Evolutionary conservation across 2,888 invertebrate species (phyloP).

Genomic region (Microplitis manilae): DNA sequence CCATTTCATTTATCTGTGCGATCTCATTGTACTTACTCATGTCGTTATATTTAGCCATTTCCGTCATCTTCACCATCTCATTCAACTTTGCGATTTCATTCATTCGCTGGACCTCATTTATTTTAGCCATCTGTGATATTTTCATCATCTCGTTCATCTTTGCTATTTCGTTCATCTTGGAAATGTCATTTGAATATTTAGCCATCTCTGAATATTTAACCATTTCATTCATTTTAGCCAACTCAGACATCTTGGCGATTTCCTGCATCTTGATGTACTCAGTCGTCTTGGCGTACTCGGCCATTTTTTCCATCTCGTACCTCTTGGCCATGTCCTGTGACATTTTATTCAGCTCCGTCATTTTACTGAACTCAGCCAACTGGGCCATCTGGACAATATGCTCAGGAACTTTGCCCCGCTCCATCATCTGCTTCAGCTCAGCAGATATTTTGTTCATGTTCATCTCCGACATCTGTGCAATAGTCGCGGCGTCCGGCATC

Average conservation of each 20-base stretch:
- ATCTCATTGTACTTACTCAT: conserved; percentile 64
- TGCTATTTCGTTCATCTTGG: conserved; percentile 66
- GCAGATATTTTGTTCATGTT: conserved; percentile 71
- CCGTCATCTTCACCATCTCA: conserved; percentile 70
- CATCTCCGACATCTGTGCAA: conserved; percentile 69
- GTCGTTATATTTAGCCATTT: conserved; percentile 69
- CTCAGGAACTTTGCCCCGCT: conserved; percentile 69
- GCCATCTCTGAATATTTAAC: conserved; percentile 69
- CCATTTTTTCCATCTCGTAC: conserved; percentile 70
- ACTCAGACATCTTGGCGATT: conserved; percentile 67
- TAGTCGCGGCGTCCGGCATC: conserved; percentile 65
- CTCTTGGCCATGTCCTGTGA: conserved; percentile 69
- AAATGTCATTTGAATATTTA: conserved; percentile 66
- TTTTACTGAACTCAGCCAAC: conserved; percentile 69
- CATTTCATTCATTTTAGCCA: conserved; percentile 69
- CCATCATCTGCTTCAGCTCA: conserved; percentile 70
- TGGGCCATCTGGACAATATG: conserved; percentile 71
- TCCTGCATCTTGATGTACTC: conserved; percentile 70
- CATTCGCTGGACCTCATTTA: conserved; percentile 69
- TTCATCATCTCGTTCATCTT: conserved; percentile 67
- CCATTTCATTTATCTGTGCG: conserved; percentile 70
- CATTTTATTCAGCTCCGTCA: conserved; percentile 68
- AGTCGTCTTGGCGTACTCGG: conserved; percentile 67
- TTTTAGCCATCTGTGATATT: conserved; percentile 68
- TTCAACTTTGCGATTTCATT: conserved; percentile 69